Conservation (phyloP, 37 sponge, comb jelly and placozoan species). For the Lycopodina hypogea region DNA sequence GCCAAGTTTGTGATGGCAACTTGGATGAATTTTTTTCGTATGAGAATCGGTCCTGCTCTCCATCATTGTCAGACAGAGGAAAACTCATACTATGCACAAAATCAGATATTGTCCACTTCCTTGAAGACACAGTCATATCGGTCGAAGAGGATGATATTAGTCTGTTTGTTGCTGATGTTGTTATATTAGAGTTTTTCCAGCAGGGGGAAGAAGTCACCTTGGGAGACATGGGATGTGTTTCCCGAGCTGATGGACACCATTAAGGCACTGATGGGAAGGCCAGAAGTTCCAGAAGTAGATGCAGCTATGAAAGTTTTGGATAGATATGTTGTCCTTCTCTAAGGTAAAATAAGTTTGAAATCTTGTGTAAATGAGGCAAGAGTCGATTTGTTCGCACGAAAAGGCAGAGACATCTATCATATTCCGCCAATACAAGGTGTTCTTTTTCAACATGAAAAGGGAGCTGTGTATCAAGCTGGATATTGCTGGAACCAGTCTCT, state of each 20-base stretch:
- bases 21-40: background rate
- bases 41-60: background rate
- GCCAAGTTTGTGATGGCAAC: too few species aligned
- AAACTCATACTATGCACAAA: background rate
- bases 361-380: background rate
- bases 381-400: background rate
- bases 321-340: background rate
- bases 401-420: too few species aligned
- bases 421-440: too few species aligned
- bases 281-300: background rate
- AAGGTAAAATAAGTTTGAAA: background rate
- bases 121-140: too few species aligned
- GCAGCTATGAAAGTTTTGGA: too few species aligned
- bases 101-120: slow-evolving; percentile 1
- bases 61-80: too few species aligned
- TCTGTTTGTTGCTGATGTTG: background rate
- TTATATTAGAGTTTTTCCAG: slow-evolving; percentile 1
- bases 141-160: background rate
- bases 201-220: background rate
- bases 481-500: too few species aligned
- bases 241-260: background rate
- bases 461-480: too few species aligned
- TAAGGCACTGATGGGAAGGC: background rate
- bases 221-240: background rate
- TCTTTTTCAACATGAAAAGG: too few species aligned